A percentile compares a stretch with the other conserved stretches of the same genome.
phyloP scores from a whole-genome alignment of 2,113 vertebrate species.

The Albula goreensis region DNA sequence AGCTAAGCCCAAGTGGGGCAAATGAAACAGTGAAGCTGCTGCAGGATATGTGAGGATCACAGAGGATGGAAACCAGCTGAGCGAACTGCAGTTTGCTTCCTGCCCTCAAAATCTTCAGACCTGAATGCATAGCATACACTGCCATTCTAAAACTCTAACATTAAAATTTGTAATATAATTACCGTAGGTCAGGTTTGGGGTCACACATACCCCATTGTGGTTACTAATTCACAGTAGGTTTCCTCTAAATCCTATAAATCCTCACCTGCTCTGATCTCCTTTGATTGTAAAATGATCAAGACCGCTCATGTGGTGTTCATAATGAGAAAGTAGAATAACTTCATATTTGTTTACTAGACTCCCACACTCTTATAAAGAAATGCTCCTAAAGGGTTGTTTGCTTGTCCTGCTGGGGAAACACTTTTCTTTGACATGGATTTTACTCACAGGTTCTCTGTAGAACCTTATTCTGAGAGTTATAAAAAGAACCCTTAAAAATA shows the following conservation, averaged over 20 bases:
- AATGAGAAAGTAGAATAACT: too few relatives aligned
- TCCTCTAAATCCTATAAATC: too few relatives aligned
- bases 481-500: too few relatives aligned
- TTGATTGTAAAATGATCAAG: neutral
- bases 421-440: too few relatives aligned
- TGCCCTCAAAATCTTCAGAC: neutral
- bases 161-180: neutral
- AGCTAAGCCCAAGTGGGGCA: neutral
- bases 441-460: too few relatives aligned
- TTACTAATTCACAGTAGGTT: slow-evolving; percentile 19
- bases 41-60: neutral
- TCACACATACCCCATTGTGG: neutral
- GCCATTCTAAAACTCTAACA: neutral
- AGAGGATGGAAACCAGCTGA: neutral
- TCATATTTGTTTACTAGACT: too few relatives aligned
- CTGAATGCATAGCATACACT: neutral
- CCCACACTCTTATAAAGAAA: too few relatives aligned
- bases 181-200: neutral
- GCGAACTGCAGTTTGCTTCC: neutral
- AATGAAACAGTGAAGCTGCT: neutral
- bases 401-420: too few relatives aligned
- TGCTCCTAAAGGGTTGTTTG: too few relatives aligned
- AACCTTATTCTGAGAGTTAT: too few relatives aligned
- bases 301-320: neutral
- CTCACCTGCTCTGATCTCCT: neutral